A percentile compares a stretch with the other conserved stretches of the same genome.
phyloP scores from a whole-genome alignment of 2,113 vertebrate species.

The Pteruthius melanotis region DNA sequence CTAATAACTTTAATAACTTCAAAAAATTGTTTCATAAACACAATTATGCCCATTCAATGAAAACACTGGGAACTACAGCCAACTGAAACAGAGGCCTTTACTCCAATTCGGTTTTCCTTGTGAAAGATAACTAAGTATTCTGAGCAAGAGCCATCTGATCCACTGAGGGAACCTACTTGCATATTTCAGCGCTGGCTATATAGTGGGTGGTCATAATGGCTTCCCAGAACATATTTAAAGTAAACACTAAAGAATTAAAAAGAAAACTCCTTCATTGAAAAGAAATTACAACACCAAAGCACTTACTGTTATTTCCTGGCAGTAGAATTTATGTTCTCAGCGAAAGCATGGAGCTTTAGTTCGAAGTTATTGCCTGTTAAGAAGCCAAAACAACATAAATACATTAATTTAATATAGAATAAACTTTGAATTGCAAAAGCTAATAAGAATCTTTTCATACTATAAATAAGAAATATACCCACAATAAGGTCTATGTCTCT shows the following conservation, averaged over 20 bases:
- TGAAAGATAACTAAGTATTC: neutral
- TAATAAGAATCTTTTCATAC: conserved; percentile 18
- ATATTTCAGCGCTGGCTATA: neutral
- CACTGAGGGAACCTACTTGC: neutral
- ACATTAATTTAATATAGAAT: conserved; percentile 57
- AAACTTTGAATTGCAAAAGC: conserved; percentile 24
- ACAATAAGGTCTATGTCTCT: neutral
- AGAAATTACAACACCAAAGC: neutral
- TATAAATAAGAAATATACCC: conserved; percentile 48
- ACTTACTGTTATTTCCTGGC: conserved; percentile 68
- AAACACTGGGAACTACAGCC: neutral
- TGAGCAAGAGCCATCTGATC: neutral
- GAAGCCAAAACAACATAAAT: conserved; percentile 54
- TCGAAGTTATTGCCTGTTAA: conserved; percentile 65
- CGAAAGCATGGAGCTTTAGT: neutral
- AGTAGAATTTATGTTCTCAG: conserved; percentile 22
- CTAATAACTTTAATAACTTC: neutral
- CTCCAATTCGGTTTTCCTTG: neutral
- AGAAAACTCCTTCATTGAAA: neutral
- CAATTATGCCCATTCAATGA: neutral
- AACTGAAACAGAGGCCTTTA: neutral
- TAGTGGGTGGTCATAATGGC: neutral
- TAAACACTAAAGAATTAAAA: neutral
- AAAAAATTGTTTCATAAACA: neutral
- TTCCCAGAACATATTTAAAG: neutral